A percentile compares a stretch with the other conserved stretches of the same genome.
Conservation (phyloP, 2,797 vertebrate genomes). For the Ibycter americanus region DNA sequence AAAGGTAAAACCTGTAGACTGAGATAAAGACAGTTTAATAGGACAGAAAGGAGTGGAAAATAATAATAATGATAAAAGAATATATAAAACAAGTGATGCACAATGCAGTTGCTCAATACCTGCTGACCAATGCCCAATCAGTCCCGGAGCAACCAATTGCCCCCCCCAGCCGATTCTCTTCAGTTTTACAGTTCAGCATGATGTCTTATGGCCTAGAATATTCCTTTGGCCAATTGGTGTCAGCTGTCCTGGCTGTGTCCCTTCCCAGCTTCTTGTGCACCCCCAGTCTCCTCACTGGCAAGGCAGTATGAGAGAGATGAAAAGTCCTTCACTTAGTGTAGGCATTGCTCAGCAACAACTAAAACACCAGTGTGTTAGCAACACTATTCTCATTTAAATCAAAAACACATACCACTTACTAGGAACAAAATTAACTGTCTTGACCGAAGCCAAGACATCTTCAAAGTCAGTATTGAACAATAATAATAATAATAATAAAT, state of each 20-base stretch:
- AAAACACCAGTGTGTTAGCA: not conserved
- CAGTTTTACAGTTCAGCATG: not conserved
- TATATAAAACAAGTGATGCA: not conserved
- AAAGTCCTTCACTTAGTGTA: not conserved
- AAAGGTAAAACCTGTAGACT: not conserved
- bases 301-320: not conserved
- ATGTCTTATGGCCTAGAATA: not conserved
- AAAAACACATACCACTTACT: not conserved
- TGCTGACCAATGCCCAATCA: not conserved
- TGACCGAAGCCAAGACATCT: not conserved
- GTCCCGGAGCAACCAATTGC: not conserved
- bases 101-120: not conserved
- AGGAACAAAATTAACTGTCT: not conserved
- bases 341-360: not conserved
- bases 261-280: not conserved
- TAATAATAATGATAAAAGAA: not conserved
- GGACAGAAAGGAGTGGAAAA: not conserved
- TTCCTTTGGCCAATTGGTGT: not conserved
- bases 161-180: not conserved
- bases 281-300: not conserved
- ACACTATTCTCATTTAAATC: not conserved
- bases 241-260: not conserved
- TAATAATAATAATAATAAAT: not conserved
- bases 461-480: not conserved
- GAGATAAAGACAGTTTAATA: not conserved